Evolutionary conservation across 1,140 invertebrate genomes (phyloP).

Genomic region (Caenorhabditis tropicalis): DNA sequence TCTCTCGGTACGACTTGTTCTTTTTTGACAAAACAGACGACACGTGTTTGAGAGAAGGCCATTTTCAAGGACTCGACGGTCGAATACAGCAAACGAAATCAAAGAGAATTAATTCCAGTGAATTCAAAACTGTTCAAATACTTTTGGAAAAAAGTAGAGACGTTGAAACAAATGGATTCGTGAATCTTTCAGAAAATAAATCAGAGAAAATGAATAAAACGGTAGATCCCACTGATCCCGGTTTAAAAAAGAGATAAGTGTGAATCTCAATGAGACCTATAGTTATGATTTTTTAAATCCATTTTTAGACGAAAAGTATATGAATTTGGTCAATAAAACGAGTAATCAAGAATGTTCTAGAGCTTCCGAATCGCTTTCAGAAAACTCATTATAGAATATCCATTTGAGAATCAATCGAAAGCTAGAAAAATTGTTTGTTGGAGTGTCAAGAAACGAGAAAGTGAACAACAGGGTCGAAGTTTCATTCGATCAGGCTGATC

Average conservation of each 20-base stretch:
- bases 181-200: too few species aligned
- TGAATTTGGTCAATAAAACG: too few species aligned
- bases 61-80: slow-evolving; percentile 19
- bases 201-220: too few species aligned
- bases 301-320: too few species aligned
- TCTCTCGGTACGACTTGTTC: neutral
- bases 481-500: neutral
- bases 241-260: too few species aligned
- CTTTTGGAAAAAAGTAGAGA: too few species aligned
- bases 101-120: too few species aligned
- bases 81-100: neutral
- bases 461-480: slow-evolving; percentile 9
- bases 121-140: too few species aligned
- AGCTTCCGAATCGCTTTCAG: neutral
- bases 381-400: neutral
- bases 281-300: too few species aligned
- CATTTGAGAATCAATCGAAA: neutral
- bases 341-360: neutral
- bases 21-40: neutral
- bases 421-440: neutral
- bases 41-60: neutral
- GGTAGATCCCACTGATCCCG: too few species aligned
- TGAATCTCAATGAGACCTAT: too few species aligned
- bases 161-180: too few species aligned
- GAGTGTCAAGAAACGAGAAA: neutral